phyloP scores from a whole-genome alignment of 2,888 invertebrate genomes.

The Epirrhoe alternata region DNA sequence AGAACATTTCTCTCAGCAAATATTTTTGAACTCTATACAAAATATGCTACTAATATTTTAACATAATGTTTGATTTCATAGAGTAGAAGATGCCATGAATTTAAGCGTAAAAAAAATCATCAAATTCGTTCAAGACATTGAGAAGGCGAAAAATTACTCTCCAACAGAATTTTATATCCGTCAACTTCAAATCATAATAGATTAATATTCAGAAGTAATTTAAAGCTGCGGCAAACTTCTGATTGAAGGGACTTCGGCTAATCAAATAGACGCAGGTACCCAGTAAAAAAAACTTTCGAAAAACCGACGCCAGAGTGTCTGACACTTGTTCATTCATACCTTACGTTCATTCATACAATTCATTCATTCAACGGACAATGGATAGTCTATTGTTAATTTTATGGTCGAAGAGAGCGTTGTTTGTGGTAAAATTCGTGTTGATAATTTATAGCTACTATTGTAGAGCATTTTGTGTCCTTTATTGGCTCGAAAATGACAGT shows the following conservation, averaged over 20 bases:
- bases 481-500: constrained; percentile 23
- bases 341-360: constrained; percentile 51
- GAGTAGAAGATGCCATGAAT: too few species aligned
- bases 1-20: background rate
- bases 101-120: too few species aligned
- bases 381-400: constrained; percentile 41
- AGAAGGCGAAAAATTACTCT: too few species aligned
- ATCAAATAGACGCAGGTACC: constrained; percentile 43
- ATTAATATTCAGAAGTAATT: background rate
- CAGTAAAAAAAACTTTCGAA: constrained; percentile 41
- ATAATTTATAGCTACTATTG: constrained; percentile 56
- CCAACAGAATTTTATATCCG: background rate
- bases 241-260: constrained; percentile 33
- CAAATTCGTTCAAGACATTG: too few species aligned
- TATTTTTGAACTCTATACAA: too few species aligned
- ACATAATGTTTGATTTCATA: too few species aligned
- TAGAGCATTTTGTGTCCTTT: constrained; percentile 31
- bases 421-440: constrained; percentile 56
- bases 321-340: constrained; percentile 51
- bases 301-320: constrained; percentile 58
- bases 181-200: background rate
- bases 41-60: too few species aligned
- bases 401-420: constrained; percentile 47
- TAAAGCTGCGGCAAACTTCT: background rate
- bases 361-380: constrained; percentile 43